Evolutionary conservation across 2,113 vertebrate genomes (phyloP), one percentile per base, ranked within the genome.

Genomic region (Otus sunia): DNA sequence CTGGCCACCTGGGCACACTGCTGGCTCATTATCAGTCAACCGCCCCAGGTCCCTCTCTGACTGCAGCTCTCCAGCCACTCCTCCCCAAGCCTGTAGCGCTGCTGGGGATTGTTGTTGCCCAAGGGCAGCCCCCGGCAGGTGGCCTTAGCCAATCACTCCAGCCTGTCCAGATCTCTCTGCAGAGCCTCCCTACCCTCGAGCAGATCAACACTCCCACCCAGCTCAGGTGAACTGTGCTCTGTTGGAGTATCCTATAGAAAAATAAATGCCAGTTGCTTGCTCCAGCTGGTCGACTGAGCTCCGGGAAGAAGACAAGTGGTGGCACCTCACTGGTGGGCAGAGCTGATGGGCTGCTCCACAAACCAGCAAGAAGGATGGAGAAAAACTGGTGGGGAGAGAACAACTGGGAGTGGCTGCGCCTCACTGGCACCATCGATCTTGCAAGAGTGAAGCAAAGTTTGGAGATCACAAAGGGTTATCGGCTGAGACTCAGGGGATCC

Each of bases 391-490:
- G 36, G 60, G 32, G 41, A 45, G 5, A 19, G 23, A 15, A 19
- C 1, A 22, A 14, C 0, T 12, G 30, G 63, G 59, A 32, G 30
- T 1, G 50, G 27, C 0, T 23, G 18, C 36, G 47, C 43, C 17
- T 16, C 17, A 5, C 41, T 15, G 64, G 22, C 1, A 12, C 34
- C 6, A 32, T 11, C 63, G 5, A 22, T 20, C 55, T 50, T 8
- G 4, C 45, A 37, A 53, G 18, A 53, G 34, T 7, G 41, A 56
- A 60, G 29, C 11, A 72, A 79, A 23, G 22, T 17, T 56, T 15
- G 55, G 3, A 26, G 15, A 55, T 20, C 76, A 41, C 32, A 9
- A 30, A 26, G 69, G 14, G 37, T 73, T 39, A 20, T 34, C 63
- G n/a, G 25, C 43, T 32, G 34, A 60, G 56, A 5, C 7, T 4